Base-by-base conservation (phyloP, 2,113 vertebrate genomes). In the Steatornis caripensis region DNA sequence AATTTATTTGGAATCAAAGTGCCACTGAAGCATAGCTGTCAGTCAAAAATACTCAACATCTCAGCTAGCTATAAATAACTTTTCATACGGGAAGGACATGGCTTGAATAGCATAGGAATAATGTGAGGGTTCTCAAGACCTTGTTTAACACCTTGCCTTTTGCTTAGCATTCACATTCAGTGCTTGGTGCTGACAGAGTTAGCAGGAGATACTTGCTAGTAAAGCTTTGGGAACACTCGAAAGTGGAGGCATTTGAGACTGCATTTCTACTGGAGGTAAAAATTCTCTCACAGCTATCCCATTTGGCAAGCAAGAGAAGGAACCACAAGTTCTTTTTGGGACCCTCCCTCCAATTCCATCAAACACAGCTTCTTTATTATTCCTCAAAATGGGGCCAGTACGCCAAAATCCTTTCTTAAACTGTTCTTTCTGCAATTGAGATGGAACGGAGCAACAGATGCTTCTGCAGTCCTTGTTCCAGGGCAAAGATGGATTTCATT, bases 61-160 rank as follows among this genome's bases (percentile, higher is more conserved):
- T 88, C 76, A 92, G 79, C 69, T 82, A 92, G 62, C 87, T 81
- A 89, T 76, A 92, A 95, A 89, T 91, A 94, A 95, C 53, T 76
- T 79, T 57, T 57, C 32, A 72, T 29, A 61, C 76, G 27, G 76
- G 77, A 95, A 87, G 45, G 89, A 79, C 34, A 78, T 19, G 45
- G 65, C 37, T 87, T 84, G 69, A 76, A 57, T 79, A 78, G 65
- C 46, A 77, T 2, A 83, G 39, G 32, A 92, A 94, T 64, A 89
- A 84, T 2, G 15, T 39, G 60, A 92, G 65, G 37, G 54, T n/a
- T 92, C 84, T 79, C 77, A 91, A 0, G 7, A 84, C 49, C 61
- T 69, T 76, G 61, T 92, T 90, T 89, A 82, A 75, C n/a, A 18
- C 58, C 57, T 79, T 75, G 32, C 48, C 29, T 85, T 89, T 89